Conservation (phyloP, 2,113 vertebrate species). For the Edolisoma coerulescens region DNA sequence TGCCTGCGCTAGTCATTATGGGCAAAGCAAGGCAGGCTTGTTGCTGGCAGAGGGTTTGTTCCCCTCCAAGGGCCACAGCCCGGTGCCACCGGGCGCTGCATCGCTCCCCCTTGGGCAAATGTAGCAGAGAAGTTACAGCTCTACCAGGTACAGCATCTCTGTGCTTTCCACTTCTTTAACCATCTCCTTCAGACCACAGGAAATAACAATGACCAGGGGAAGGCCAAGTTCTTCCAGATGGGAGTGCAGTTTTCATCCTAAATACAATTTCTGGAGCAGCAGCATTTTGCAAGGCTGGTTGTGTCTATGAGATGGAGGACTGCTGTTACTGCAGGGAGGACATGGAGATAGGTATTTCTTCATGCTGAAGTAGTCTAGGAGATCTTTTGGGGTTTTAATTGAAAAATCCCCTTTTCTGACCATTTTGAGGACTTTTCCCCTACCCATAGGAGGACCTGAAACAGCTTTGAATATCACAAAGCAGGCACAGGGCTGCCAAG, state of each 20-base stretch:
- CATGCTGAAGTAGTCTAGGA: neutral
- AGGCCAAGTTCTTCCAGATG: neutral
- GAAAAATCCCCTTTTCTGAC: neutral
- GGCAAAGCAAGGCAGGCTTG: neutral
- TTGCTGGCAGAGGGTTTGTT: neutral
- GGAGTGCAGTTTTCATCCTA: neutral
- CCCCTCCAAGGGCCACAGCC: neutral
- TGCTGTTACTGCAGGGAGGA: neutral
- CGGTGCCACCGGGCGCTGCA: rapidly evolving
- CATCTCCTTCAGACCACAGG: neutral
- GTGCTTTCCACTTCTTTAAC: neutral
- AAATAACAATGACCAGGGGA: neutral
- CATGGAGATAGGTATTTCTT: neutral
- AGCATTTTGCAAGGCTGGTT: neutral
- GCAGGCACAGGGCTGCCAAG: neutral
- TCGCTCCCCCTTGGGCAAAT: neutral
- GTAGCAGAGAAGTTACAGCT: neutral
- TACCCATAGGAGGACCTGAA: neutral
- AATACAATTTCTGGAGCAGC: neutral
- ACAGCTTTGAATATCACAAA: neutral
- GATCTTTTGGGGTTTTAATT: neutral
- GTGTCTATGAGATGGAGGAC: neutral
- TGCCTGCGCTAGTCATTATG: neutral
- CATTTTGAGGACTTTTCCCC: neutral
- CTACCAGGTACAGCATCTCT: neutral